A percentile compares a stretch with the other conserved stretches of the same genome.
Conservation (phyloP, 2,113 vertebrate genomes). For the Capreolus pygargus region DNA sequence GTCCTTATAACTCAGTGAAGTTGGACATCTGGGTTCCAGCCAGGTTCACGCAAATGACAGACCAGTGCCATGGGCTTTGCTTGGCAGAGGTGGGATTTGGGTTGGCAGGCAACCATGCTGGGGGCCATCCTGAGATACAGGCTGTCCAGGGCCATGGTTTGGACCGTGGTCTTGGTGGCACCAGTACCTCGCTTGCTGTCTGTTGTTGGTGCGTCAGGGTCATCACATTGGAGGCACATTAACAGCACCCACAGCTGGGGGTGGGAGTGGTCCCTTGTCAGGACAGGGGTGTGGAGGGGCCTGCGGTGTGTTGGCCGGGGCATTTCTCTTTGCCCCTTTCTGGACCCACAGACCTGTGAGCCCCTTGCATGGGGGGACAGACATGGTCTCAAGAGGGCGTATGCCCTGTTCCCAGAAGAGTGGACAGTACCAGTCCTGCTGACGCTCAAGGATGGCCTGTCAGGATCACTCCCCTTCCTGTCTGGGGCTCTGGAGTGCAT, state of each 20-base stretch:
- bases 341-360: no score
- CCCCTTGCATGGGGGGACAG: no score
- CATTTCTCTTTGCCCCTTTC: fast-evolving
- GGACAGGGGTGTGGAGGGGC: background rate
- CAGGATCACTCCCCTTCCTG: background rate
- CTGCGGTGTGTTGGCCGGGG: fast-evolving
- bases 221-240: fast-evolving
- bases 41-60: background rate
- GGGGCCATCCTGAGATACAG: background rate
- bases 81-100: background rate
- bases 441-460: background rate
- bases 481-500: background rate
- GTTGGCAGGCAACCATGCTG: fast-evolving
- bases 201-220: background rate
- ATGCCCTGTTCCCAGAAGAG: fast-evolving
- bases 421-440: background rate
- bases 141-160: background rate
- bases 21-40: background rate
- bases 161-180: fast-evolving
- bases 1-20: background rate
- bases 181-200: background rate
- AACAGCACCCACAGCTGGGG: fast-evolving
- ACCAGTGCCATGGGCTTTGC: fast-evolving
- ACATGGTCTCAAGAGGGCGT: no score
- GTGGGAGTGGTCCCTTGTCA: background rate